These are phyloP conservation scores for Ormyrus labotus DNA, from an alignment of 2,888 invertebrate genomes.

Conservation along the genomic window DNA sequence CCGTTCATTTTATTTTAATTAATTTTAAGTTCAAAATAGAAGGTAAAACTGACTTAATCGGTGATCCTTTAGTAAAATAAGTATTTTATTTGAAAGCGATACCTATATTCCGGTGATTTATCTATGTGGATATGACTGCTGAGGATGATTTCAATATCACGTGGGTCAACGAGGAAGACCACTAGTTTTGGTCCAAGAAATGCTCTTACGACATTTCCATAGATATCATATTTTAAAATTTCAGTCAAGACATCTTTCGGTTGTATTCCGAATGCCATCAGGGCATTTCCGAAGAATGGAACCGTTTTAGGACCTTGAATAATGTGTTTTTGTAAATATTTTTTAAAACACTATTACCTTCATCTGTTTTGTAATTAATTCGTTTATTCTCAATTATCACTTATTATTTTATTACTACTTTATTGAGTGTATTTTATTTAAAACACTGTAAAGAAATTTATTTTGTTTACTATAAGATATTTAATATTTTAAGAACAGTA, in stretches of 20 bases:
- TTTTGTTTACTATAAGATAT: not conserved
- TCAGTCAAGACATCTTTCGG: conserved; percentile 64
- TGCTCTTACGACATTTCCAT: conserved; percentile 67
- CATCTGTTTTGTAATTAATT: too few species aligned
- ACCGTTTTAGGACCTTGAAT: conserved; percentile 67
- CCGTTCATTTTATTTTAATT: too few species aligned
- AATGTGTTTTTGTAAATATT: not conserved
- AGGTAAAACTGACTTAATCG: not conserved
- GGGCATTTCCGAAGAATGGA: conserved; percentile 70
- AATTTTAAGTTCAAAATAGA: not conserved
- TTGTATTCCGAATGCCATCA: conserved; percentile 62
- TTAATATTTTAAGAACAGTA: not conserved
- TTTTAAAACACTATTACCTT: too few species aligned
- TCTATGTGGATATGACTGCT: conserved; percentile 71
- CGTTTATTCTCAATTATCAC: too few species aligned
- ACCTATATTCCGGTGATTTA: conserved; percentile 72
- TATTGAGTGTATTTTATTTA: not conserved
- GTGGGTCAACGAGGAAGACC: conserved; percentile 69
- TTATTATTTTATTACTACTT: too few species aligned
- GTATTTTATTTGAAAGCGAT: conserved; percentile 1
- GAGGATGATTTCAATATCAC: conserved; percentile 72
- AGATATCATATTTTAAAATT: conserved; percentile 60
- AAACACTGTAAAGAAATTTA: not conserved
- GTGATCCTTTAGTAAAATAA: not conserved
- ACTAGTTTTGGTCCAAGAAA: conserved; percentile 71